Evolutionary conservation across 2,113 vertebrate genomes (phyloP), one percentile per base, ranked within the genome.

Genomic region (Xiphophorus hellerii): DNA sequence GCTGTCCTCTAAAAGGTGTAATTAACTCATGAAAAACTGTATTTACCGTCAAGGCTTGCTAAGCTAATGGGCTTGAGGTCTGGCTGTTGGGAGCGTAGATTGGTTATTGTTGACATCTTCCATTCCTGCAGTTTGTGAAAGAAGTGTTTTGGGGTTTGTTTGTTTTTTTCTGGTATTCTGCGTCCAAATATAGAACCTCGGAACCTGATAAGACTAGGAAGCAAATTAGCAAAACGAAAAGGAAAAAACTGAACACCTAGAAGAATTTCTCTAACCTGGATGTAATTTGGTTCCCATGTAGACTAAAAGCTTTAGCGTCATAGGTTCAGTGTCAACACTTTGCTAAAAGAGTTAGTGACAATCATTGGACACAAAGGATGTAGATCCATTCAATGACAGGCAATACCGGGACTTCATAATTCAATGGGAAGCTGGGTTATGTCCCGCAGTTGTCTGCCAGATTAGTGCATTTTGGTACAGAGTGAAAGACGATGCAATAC

Each of bases 1-100:
- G 90, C 87, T 84, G 88, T 86, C 79, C 64, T 82, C 85, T 89
- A 82, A 84, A 91, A 93, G 87, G 89, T 91, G 86, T 87, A 91
- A 93, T 93, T 91, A 92, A 72, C 75, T 84, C 87, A 66, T 73
- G 85, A 87, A 85, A 84, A 89, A 88, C 88, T 79, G 86, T 89
- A 85, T 89, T 93, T 92, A 91, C 90, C 89, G 89, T 89, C 88
- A 90, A 66, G 75, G 78, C 78, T 78, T 12, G 82, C 87, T 75
- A 77, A 89, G 86, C 89, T 85, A 88, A 88, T 91, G 86, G 82
- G 87, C 73, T 79, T 83, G 89, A 89, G 90, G 90, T 86, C 77
- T 79, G 75, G 77, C 80, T 88, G 84, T 88, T 86, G 87, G 75
- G 78, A 82, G 86, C 82, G 86, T 86, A 82, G 87, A 89, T 86